Percentiles rank a stretch among this genome's conserved stretches.
phyloP scores from a whole-genome alignment of 1,140 invertebrate genomes.

The Cylas formicarius region DNA sequence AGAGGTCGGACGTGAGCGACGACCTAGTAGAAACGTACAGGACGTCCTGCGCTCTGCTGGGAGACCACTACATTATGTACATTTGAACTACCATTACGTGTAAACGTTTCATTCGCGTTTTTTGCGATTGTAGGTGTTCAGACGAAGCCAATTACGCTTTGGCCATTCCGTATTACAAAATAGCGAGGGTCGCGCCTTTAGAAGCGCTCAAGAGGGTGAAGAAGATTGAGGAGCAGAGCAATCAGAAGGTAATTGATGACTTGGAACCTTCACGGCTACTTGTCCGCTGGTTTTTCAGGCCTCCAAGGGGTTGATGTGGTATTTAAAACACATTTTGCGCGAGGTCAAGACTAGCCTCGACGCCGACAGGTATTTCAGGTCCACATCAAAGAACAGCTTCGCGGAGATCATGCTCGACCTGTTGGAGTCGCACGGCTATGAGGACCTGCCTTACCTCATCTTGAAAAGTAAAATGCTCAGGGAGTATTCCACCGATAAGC shows the following conservation, averaged over 20 bases:
- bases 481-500: constrained; percentile 52
- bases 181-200: constrained; percentile 46
- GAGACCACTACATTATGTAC: constrained; percentile 57
- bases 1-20: constrained; percentile 35
- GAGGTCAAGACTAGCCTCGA: constrained; percentile 43
- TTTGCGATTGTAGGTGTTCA: constrained; percentile 22
- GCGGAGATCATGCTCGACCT: constrained; percentile 45
- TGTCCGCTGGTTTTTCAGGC: constrained; percentile 24
- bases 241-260: constrained; percentile 23
- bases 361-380: constrained; percentile 40
- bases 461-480: constrained; percentile 48
- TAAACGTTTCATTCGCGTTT: not conserved
- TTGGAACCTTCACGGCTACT: not conserved
- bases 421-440: constrained; percentile 41
- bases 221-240: constrained; percentile 38
- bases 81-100: constrained; percentile 34
- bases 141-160: constrained; percentile 48
- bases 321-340: constrained; percentile 45
- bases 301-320: constrained; percentile 48
- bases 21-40: constrained; percentile 49
- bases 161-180: constrained; percentile 55
- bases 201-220: constrained; percentile 45
- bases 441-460: constrained; percentile 47
- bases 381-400: constrained; percentile 45
- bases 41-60: constrained; percentile 55